These are phyloP conservation scores for Hirundo rustica DNA, from an alignment of 2,797 vertebrate genomes.

Conservation along the genomic window DNA sequence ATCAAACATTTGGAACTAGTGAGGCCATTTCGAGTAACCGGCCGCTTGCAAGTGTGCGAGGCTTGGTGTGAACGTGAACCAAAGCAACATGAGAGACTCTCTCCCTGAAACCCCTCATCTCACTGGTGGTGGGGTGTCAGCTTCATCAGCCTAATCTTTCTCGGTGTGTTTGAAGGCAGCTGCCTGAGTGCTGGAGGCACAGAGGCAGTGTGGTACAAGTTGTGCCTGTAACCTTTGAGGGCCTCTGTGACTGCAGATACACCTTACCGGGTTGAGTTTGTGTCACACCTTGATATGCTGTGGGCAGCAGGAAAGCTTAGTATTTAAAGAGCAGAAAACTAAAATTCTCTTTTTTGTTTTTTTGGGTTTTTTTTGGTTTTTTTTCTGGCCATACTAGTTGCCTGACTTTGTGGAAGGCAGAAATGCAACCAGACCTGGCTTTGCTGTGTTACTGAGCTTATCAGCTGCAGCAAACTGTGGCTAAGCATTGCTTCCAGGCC, in stretches of 20 bases:
- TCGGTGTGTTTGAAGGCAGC: background rate
- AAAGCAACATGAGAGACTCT: background rate
- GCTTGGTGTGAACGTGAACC: background rate
- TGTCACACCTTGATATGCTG: rapidly evolving
- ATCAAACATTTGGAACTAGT: background rate
- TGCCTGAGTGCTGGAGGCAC: background rate
- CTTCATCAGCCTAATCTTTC: background rate
- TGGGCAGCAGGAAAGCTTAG: background rate
- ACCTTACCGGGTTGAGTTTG: background rate
- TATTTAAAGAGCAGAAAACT: background rate
- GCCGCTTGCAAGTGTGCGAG: background rate
- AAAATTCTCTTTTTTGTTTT: no score
- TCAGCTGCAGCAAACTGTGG: background rate
- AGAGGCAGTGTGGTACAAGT: background rate
- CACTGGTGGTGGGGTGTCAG: background rate
- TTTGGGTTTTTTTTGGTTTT: no score
- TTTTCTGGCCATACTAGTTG: background rate
- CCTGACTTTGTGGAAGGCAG: background rate
- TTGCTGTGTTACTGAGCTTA: background rate
- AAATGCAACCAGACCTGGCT: background rate
- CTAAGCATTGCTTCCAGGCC: background rate
- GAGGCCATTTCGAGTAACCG: background rate
- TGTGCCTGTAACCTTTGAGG: background rate
- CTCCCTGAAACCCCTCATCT: background rate
- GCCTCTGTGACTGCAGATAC: background rate